These are phyloP conservation scores for Anomalospiza imberbis DNA, from an alignment of 2,797 vertebrate species.

Conservation along the genomic window DNA sequence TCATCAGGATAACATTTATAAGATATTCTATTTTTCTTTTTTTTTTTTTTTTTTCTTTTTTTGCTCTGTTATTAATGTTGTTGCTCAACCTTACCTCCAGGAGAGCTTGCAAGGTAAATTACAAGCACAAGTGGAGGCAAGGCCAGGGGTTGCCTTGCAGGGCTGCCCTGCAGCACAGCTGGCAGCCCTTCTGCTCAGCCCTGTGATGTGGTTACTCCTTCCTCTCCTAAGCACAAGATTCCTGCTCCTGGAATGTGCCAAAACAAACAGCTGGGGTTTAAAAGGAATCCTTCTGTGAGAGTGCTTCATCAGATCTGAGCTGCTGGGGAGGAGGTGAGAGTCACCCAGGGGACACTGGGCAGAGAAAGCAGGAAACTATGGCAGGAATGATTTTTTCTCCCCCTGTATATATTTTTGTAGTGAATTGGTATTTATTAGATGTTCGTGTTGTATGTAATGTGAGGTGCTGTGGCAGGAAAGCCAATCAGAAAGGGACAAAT, in stretches of 20 bases:
- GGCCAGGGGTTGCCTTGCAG: not conserved
- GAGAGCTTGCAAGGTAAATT: not conserved
- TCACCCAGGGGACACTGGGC: not conserved
- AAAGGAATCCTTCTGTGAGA: slow-evolving; percentile 31
- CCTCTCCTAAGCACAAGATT: slow-evolving; percentile 47
- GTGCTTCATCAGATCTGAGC: not conserved
- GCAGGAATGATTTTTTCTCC: not conserved
- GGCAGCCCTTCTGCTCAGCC: slow-evolving; percentile 9
- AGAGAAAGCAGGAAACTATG: not conserved
- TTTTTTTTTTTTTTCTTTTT: not conserved
- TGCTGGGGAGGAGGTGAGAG: slow-evolving; percentile 13
- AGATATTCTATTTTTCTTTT: not conserved
- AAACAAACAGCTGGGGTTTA: slow-evolving; percentile 42
- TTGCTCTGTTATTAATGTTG: not conserved
- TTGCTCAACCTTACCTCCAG: not conserved
- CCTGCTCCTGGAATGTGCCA: slow-evolving; percentile 5
- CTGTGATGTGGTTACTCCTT: slow-evolving; percentile 60
- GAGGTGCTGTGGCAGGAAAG: not conserved
- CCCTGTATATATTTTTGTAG: not conserved
- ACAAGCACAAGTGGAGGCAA: not conserved
- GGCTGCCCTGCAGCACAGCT: not conserved
- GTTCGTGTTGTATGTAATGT: not conserved
- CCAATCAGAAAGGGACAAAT: not conserved
- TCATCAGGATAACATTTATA: not conserved
- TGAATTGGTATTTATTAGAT: not conserved